Evolutionary conservation across 2,888 invertebrate species (phyloP).

Genomic region (Fabriciana adippe): DNA sequence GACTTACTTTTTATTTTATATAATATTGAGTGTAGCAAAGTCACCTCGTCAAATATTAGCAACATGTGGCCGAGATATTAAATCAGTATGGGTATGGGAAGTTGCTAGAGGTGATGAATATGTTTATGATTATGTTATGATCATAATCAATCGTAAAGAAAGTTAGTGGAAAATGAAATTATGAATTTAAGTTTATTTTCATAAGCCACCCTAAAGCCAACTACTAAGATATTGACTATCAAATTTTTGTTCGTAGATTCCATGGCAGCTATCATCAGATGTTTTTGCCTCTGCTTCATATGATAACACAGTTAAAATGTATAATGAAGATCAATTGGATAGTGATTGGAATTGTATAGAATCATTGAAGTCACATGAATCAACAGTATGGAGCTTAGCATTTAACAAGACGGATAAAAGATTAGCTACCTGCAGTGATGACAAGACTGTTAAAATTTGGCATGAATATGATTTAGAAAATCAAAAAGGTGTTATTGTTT

Average conservation of each 20-base stretch:
- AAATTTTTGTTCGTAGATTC: constrained; percentile 80
- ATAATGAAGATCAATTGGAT: constrained; percentile 92
- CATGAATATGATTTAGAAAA: constrained; percentile 92
- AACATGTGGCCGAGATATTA: constrained; percentile 98
- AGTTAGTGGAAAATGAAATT: constrained; percentile 70
- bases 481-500: constrained; percentile 87
- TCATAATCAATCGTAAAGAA: constrained; percentile 97
- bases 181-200: constrained; percentile 14
- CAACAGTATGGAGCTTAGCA: constrained; percentile 97
- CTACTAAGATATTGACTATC: constrained; percentile 9
- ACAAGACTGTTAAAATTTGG: constrained; percentile 97
- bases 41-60: constrained; percentile 93
- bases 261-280: constrained; percentile 96
- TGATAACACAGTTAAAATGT: constrained; percentile 96
- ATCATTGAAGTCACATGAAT: constrained; percentile 92
- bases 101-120: constrained; percentile 96
- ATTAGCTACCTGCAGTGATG: constrained; percentile 96
- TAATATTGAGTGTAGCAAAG: constrained; percentile 96
- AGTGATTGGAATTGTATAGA: constrained; percentile 94
- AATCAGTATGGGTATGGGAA: constrained; percentile 99
- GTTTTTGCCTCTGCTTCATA: constrained; percentile 97
- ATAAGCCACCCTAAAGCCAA: constrained; percentile 28
- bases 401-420: constrained; percentile 91
- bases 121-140: constrained; percentile 98
- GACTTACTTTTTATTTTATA: no score